These are phyloP conservation scores for Silurus meridionalis DNA, from an alignment of 2,113 vertebrate species.

Conservation along the genomic window DNA sequence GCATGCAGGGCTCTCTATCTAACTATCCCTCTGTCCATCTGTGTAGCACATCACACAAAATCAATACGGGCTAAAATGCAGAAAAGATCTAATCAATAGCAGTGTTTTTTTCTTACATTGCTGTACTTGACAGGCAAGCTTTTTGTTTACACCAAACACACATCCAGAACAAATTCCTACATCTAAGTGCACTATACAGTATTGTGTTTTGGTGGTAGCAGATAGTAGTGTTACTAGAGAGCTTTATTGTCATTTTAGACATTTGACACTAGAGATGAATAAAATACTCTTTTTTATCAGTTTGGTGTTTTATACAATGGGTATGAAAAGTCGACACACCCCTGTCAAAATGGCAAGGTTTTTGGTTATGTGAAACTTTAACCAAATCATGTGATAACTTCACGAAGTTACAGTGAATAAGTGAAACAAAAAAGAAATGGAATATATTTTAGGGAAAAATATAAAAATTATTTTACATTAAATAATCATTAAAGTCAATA, in stretches of 20 bases:
- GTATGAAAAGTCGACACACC: too few species aligned
- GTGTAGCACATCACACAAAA: constrained; percentile 8
- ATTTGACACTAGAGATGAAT: background rate
- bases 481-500: too few species aligned
- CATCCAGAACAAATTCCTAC: background rate
- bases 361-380: too few species aligned
- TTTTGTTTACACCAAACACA: background rate
- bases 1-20: background rate
- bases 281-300: background rate
- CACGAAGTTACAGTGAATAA: too few species aligned
- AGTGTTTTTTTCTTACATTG: background rate
- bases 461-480: too few species aligned
- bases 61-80: background rate
- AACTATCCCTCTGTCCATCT: background rate
- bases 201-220: background rate
- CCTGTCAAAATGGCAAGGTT: too few species aligned
- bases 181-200: background rate
- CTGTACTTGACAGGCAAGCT: constrained; percentile 1
- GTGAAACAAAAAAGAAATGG: too few species aligned
- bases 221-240: background rate
- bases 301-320: background rate
- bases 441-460: too few species aligned
- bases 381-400: too few species aligned
- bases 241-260: background rate
- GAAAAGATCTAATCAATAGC: constrained; percentile 21